Conservation (phyloP, 2,888 invertebrate species). For the Ichneumon xanthorius region DNA sequence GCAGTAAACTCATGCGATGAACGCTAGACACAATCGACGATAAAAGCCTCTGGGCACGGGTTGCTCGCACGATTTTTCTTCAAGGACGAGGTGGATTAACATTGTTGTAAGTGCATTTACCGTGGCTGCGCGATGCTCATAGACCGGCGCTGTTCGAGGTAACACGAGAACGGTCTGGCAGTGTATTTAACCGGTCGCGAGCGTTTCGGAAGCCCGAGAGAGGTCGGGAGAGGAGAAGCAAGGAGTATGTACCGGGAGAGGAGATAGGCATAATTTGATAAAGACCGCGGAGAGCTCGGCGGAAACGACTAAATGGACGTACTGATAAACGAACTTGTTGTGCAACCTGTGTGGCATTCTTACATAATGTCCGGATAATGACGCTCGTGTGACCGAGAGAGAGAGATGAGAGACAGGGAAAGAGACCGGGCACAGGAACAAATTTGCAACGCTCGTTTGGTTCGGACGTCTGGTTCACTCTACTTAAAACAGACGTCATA, state of each 20-base stretch:
- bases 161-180: conserved; percentile 22
- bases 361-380: conserved; percentile 70
- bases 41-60: conserved; percentile 5
- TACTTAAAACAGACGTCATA: neutral
- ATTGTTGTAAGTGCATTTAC: conserved; percentile 49
- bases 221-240: conserved; percentile 31
- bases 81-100: conserved; percentile 53
- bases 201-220: conserved; percentile 42
- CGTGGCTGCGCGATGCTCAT: conserved; percentile 31
- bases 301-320: conserved; percentile 79
- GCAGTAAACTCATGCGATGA: neutral
- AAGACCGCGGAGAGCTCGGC: conserved; percentile 75
- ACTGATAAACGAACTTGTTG: conserved; percentile 79
- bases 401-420: too few relatives aligned
- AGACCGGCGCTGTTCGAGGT: conserved; percentile 21
- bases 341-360: conserved; percentile 74
- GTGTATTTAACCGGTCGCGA: conserved; percentile 42
- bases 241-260: conserved; percentile 36
- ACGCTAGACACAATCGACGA: conserved; percentile 9
- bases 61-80: conserved; percentile 20
- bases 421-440: conserved; percentile 24
- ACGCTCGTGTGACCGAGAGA: conserved; percentile 56
- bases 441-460: conserved; percentile 46
- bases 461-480: neutral
- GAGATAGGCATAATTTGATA: conserved; percentile 76